Conservation (phyloP, 2,888 invertebrate genomes). For the Ennomos quercinarius region DNA sequence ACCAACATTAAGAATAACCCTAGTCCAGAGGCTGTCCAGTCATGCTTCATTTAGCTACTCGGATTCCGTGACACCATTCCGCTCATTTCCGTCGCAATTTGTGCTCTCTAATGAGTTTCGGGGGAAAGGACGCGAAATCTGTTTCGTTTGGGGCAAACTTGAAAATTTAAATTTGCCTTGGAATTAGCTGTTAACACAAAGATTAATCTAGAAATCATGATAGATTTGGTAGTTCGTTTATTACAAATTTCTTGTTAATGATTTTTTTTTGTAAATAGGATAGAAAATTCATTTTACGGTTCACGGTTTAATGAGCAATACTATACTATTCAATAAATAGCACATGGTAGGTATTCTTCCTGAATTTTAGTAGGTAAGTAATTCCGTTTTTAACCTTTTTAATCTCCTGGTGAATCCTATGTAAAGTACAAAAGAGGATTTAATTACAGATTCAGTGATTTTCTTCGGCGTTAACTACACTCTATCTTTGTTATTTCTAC, state of each 20-base stretch:
- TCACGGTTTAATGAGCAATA: too few species aligned
- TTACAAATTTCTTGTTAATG: neutral
- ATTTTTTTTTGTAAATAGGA: too few species aligned
- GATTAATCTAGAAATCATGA: neutral
- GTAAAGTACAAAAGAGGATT: too few species aligned
- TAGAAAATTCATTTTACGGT: too few species aligned
- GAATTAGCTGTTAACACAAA: neutral
- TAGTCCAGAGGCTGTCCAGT: neutral
- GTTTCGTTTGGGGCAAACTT: slow-evolving; percentile 17
- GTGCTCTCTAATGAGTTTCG: slow-evolving; percentile 29
- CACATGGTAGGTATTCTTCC: too few species aligned
- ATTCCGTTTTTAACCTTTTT: too few species aligned
- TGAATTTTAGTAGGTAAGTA: too few species aligned
- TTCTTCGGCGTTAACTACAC: slow-evolving; percentile 4
- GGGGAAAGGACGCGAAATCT: slow-evolving; percentile 25
- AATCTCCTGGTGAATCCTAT: too few species aligned
- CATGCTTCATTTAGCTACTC: slow-evolving; percentile 7
- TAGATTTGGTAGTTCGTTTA: too few species aligned
- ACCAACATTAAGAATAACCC: too few species aligned
- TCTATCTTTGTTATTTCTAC: slow-evolving; percentile 6
- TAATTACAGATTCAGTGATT: slow-evolving; percentile 15
- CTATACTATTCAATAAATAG: too few species aligned
- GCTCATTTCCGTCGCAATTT: slow-evolving; percentile 29
- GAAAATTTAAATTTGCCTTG: slow-evolving; percentile 13
- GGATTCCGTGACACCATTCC: slow-evolving; percentile 13